Evolutionary conservation across 1,140 invertebrate genomes (phyloP), one percentile per base, ranked within the genome.

Genomic region (Meloidogyne hapla): DNA sequence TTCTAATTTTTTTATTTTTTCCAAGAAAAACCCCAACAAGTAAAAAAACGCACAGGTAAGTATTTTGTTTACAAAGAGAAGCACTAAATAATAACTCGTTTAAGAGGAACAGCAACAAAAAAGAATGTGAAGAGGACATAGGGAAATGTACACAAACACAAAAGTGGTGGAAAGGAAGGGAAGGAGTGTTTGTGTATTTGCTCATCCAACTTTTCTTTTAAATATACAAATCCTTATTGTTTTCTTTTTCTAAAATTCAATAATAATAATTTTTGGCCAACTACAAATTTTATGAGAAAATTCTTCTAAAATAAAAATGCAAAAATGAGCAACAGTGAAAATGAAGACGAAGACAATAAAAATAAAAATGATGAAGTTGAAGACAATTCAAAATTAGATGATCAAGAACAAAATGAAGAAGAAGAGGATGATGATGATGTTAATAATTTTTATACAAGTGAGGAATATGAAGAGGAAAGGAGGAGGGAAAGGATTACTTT

Each of bases 391-490:
- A 15, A 42, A 40, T 5, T 0, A 48, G 12, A 38, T 8, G 28
- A 69, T 13, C 9, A 69, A 0, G 67, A 28, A 25, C 38, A 26
- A 68, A 26, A 25, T 40, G 28, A 40, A 42, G 15, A 8, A 15
- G 42, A 45, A 26, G 28, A 69, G 2, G 67, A 33, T 13, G 28
- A 69, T 13, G 67, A 69, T 40, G 67, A 38, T 15, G 28, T 33
- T 12, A 33, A 38, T 45, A 48, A 69, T 25, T 69, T 40, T 42
- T 61, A 73, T 56, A 64, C 13, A 9, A 33, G 26, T 23, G 71
- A 73, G 5, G 71, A 73, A 40, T 40, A 63, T 56, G 71, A 73
- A 64, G 71, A 73, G 48, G 71, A 73, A 33, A 61, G 48, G 12
- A 56, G 56, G 5, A 4, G 71, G 8, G 71, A 73, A 21, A 73